Conservation (phyloP, 2,888 invertebrate species). For the Cataglyphis altisquamis region DNA sequence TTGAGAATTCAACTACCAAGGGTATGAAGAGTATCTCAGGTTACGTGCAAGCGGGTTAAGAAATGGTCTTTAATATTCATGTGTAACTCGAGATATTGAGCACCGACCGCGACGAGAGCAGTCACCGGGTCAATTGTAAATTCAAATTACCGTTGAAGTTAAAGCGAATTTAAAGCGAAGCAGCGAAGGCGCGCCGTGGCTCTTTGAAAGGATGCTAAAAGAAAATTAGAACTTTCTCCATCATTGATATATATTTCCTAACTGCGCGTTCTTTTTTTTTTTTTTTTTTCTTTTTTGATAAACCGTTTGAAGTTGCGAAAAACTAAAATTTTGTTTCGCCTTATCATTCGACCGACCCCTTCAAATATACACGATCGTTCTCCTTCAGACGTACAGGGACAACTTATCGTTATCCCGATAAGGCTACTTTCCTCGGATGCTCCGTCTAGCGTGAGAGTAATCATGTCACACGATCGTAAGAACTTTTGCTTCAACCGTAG, state of each 20-base stretch:
- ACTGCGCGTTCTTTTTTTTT: background rate
- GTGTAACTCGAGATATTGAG: constrained; percentile 48
- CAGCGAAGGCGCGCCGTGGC: background rate
- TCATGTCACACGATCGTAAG: constrained; percentile 71
- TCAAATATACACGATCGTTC: constrained; percentile 57
- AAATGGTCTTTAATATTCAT: constrained; percentile 49
- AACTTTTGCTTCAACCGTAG: constrained; percentile 69
- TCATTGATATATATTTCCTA: background rate
- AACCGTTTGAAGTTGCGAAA: constrained; percentile 11
- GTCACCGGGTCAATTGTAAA: constrained; percentile 46
- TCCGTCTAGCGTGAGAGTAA: constrained; percentile 61
- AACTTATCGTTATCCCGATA: constrained; percentile 66
- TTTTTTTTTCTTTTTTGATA: background rate
- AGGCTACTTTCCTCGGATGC: constrained; percentile 54
- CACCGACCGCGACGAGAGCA: background rate
- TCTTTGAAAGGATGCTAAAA: constrained; percentile 7
- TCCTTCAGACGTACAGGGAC: constrained; percentile 37
- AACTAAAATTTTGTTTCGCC: constrained; percentile 28
- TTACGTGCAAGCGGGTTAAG: constrained; percentile 38
- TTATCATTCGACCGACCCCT: constrained; percentile 46
- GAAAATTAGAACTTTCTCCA: constrained; percentile 28
- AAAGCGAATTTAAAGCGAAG: background rate
- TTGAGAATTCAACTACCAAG: background rate
- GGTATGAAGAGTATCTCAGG: background rate
- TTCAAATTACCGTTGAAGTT: constrained; percentile 48